Evolutionary conservation across 2,113 vertebrate species (phyloP).

Genomic region (Capreolus pygargus): DNA sequence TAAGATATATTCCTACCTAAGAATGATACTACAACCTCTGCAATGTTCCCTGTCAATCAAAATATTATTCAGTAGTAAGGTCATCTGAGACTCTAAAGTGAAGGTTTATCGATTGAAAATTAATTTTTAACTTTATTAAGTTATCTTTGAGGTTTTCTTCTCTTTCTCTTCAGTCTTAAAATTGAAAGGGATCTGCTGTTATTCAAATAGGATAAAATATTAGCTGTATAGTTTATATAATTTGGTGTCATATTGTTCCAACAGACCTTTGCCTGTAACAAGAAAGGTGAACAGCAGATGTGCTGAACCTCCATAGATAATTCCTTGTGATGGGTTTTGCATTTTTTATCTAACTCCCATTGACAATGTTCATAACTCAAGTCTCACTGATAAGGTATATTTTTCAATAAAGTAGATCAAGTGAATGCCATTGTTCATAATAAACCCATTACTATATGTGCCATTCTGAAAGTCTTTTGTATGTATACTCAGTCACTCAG

Average conservation of each 20-base stretch:
- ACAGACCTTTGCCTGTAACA: no score
- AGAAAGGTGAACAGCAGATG: not conserved
- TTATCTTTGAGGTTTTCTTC: not conserved
- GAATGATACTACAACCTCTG: not conserved
- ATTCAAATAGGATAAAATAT: not conserved
- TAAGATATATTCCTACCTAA: not conserved
- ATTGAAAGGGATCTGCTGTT: not conserved
- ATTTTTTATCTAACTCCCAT: not conserved
- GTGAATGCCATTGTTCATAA: not conserved
- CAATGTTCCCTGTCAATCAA: not conserved
- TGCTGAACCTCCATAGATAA: not conserved
- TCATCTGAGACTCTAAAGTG: not conserved
- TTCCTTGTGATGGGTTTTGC: not conserved
- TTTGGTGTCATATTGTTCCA: not conserved
- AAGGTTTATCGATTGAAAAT: not conserved
- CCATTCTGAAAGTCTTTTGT: not conserved
- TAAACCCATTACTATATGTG: not conserved
- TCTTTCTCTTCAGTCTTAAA: not conserved
- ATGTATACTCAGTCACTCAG: not conserved
- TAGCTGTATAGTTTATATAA: not conserved
- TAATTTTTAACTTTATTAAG: not conserved
- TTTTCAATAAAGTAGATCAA: constrained; percentile 64
- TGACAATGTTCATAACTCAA: not conserved
- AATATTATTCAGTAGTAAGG: not conserved
- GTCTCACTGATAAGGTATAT: constrained; percentile 35